Conservation (phyloP, 2,113 vertebrate genomes). For the Dinomys branickii region DNA sequence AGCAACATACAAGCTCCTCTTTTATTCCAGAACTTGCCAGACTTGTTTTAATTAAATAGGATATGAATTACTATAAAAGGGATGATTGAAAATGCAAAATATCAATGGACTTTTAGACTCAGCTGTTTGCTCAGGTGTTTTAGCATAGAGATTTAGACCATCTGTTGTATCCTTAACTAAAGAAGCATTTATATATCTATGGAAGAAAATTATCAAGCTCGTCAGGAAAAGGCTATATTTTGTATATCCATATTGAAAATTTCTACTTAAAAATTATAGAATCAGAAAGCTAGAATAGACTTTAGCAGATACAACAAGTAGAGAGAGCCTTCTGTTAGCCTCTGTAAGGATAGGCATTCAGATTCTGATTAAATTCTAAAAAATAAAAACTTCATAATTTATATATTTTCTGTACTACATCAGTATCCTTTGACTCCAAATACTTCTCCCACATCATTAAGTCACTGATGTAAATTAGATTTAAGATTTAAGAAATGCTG, state of each 20-base stretch:
- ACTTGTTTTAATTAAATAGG: constrained; percentile 20
- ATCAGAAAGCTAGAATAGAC: not conserved
- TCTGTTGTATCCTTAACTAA: not conserved
- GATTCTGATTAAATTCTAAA: constrained; percentile 13
- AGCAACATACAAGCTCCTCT: not conserved
- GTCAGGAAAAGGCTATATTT: not conserved
- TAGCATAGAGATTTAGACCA: not conserved
- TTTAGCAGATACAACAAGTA: not conserved
- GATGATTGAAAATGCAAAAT: not conserved
- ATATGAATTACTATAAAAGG: constrained; percentile 21
- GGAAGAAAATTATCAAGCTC: constrained; percentile 29
- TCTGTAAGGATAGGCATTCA: not conserved
- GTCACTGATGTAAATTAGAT: not conserved
- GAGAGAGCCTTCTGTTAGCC: not conserved
- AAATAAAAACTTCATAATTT: not conserved
- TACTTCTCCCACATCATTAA: constrained; percentile 5
- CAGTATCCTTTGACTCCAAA: constrained; percentile 7
- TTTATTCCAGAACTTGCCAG: not conserved
- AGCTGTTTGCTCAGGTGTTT: not conserved
- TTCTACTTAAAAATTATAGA: constrained; percentile 24
- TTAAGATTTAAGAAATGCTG: constrained; percentile 39
- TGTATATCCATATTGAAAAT: not conserved
- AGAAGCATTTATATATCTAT: not conserved
- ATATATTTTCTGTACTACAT: not conserved
- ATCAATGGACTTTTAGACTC: not conserved